phyloP scores from a whole-genome alignment of 2,113 vertebrate species.

The Oostethus manadensis region DNA sequence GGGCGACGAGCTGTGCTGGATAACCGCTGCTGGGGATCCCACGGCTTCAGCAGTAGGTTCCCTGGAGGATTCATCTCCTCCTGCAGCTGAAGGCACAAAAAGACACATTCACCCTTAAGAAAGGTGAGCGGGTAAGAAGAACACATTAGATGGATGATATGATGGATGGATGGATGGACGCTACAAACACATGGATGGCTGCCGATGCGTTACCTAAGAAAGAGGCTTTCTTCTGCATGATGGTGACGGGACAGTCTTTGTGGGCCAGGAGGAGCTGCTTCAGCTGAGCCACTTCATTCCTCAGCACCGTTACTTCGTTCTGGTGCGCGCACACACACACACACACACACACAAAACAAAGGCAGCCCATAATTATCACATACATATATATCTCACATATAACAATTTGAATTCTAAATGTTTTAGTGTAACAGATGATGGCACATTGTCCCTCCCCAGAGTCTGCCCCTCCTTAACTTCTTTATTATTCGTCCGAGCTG shows the following conservation, averaged over 20 bases:
- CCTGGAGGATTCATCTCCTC: constrained; percentile 82
- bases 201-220: constrained; percentile 62
- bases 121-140: constrained; percentile 61
- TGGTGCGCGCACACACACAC: constrained; percentile 38
- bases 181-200: constrained; percentile 6
- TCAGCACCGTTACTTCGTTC: constrained; percentile 84
- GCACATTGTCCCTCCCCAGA: no score
- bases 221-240: constrained; percentile 89
- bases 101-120: constrained; percentile 71
- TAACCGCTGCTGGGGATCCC: constrained; percentile 81
- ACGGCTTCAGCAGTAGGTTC: constrained; percentile 75
- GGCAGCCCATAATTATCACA: neutral
- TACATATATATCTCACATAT: no score
- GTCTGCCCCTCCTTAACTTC: no score
- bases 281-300: constrained; percentile 90
- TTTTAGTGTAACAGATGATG: no score
- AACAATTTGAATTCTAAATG: no score
- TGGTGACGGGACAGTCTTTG: constrained; percentile 94
- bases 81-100: constrained; percentile 74
- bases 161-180: constrained; percentile 40
- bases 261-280: constrained; percentile 95
- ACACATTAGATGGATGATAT: constrained; percentile 54
- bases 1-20: constrained; percentile 79
- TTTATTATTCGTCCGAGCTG: no score
- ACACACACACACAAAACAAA: constrained; percentile 22